These are phyloP conservation scores for Yasuhikotakia modesta DNA, from an alignment of 2,797 vertebrate species.

Conservation along the genomic window DNA sequence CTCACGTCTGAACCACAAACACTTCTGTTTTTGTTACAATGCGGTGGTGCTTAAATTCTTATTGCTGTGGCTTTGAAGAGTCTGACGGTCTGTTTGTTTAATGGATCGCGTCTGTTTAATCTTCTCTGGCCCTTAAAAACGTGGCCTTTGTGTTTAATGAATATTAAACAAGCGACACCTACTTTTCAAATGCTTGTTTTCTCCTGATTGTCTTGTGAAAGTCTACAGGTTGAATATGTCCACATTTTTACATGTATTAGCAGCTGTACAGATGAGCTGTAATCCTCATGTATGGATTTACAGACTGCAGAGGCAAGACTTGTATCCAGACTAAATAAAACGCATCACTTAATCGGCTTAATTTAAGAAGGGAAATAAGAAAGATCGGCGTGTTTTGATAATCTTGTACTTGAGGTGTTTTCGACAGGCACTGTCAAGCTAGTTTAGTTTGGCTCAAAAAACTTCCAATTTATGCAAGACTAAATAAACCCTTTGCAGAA, in stretches of 20 bases:
- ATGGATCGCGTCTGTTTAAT: conserved; percentile 24
- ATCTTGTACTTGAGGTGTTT: conserved; percentile 18
- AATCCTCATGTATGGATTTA: conserved; percentile 56
- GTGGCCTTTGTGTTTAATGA: conserved; percentile 33
- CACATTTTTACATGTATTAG: not conserved
- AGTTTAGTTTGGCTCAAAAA: conserved; percentile 4
- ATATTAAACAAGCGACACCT: conserved; percentile 27
- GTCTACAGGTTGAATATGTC: not conserved
- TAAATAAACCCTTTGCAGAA: conserved; percentile 5
- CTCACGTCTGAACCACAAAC: conserved; percentile 39
- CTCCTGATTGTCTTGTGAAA: not conserved
- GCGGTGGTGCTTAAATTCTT: not conserved
- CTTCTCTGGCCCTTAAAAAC: conserved; percentile 9
- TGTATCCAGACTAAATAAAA: conserved; percentile 40
- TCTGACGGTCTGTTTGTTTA: conserved; percentile 29
- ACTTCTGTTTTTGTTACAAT: conserved; percentile 47
- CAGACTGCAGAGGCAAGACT: conserved; percentile 29
- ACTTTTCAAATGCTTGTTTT: conserved; percentile 35
- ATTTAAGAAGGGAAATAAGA: conserved; percentile 39
- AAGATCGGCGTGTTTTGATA: conserved; percentile 24
- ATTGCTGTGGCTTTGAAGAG: conserved; percentile 19
- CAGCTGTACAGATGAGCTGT: conserved; percentile 5
- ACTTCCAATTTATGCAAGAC: conserved; percentile 21
- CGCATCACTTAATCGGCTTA: conserved; percentile 55
- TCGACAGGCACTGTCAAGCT: conserved; percentile 27